These are phyloP conservation scores for Zoanthus gigantus DNA, from an alignment of 92 coral and sea anemone genomes.

Conservation along the genomic window DNA sequence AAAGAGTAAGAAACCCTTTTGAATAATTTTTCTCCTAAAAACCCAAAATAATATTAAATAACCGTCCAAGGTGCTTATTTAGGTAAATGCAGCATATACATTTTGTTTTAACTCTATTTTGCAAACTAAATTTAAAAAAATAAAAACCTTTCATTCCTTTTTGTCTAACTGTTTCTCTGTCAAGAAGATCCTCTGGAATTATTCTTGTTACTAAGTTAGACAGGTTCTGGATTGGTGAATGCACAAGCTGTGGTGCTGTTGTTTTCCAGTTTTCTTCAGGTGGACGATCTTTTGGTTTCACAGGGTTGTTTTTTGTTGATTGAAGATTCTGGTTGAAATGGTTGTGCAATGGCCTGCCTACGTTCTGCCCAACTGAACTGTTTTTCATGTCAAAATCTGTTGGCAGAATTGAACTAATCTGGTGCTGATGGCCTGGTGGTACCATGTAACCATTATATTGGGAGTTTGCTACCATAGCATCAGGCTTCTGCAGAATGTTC, in stretches of 20 bases:
- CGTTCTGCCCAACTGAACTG: neutral
- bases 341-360: neutral
- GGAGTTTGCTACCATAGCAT: neutral
- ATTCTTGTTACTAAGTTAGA: conserved; percentile 86
- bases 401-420: neutral
- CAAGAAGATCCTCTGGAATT: conserved; percentile 66
- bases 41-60: no score
- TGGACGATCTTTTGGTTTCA: neutral
- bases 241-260: neutral
- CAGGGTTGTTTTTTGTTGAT: neutral
- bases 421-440: neutral
- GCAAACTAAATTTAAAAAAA: no score
- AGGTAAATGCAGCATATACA: no score
- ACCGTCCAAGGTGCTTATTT: no score
- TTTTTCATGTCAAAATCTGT: neutral
- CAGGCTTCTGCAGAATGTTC: conserved; percentile 17
- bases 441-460: conserved; percentile 1
- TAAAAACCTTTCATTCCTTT: conserved; percentile 50
- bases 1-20: no score
- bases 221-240: conserved; percentile 84
- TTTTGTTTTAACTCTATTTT: no score
- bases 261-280: conserved; percentile 27
- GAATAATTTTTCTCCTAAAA: no score
- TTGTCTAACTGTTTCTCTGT: conserved; percentile 38
- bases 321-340: neutral